phyloP scores from a whole-genome alignment of 2,888 invertebrate species.

The Eilema depressum region DNA sequence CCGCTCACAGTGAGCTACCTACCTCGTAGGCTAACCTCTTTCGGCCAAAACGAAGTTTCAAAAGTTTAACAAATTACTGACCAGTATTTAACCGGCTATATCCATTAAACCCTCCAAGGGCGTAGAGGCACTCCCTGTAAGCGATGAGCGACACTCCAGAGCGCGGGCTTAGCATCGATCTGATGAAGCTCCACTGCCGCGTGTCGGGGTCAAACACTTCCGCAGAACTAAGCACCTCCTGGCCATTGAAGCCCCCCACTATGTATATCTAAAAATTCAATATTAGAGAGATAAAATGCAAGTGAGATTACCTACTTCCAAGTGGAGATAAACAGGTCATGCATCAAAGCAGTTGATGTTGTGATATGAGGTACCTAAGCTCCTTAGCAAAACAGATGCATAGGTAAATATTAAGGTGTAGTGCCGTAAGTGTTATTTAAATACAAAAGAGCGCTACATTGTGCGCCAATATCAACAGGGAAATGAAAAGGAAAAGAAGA shows the following conservation, averaged over 20 bases:
- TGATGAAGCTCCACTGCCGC: slow-evolving; percentile 91
- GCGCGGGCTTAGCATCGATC: slow-evolving; percentile 90
- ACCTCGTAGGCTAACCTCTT: too few species aligned
- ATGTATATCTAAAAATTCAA: slow-evolving; percentile 88
- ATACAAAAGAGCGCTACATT: too few species aligned
- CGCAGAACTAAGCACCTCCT: slow-evolving; percentile 90
- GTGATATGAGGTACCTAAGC: too few species aligned
- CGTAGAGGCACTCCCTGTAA: slow-evolving; percentile 90
- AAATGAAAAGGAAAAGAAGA: too few species aligned
- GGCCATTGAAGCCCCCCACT: slow-evolving; percentile 93
- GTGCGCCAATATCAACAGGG: too few species aligned
- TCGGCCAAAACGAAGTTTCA: too few species aligned
- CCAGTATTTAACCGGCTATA: slow-evolving; percentile 90
- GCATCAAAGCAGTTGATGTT: too few species aligned
- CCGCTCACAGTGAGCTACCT: too few species aligned
- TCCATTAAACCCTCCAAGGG: slow-evolving; percentile 94
- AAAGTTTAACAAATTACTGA: slow-evolving; percentile 22
- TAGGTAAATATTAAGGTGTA: too few species aligned
- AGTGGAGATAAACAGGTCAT: background rate
- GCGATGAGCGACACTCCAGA: slow-evolving; percentile 92
- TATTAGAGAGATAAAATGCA: background rate
- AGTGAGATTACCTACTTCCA: background rate
- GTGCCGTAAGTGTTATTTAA: too few species aligned
- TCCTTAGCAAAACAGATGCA: too few species aligned
- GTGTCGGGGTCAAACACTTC: slow-evolving; percentile 91